Base-by-base conservation (phyloP, 2,888 invertebrate genomes). In the Plebejus melissa region DNA sequence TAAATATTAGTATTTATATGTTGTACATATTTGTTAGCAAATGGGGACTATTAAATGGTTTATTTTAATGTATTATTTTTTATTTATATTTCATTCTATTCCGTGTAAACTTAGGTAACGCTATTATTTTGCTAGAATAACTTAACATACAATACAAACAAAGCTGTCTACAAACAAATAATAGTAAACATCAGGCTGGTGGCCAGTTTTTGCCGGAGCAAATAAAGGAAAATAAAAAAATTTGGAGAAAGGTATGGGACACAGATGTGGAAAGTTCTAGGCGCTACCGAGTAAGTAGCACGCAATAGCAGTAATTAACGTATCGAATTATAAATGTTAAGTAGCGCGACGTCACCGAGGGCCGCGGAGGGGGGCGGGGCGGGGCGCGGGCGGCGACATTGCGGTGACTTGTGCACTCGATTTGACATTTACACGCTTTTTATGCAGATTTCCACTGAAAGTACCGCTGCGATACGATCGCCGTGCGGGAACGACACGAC, bases 381-480 rank as follows among this genome's bases (percentile, higher is more conserved):
- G 70, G 70, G 71, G 50, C 22, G 54, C 46, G 50, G 41, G 41
- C 69, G 76, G 75, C 77, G 77, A 81, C 81, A 80, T 80, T 81
- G 82, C 80, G 81, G 78, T 82, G 80, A 85, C 84, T 85, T 87
- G 79, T 87, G 88, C 86, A 85, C 83, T 81, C 86, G 86, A 86
- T 85, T 83, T 82, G 81, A 79, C 79, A 79, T 77, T 78, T 69
- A 74, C 74, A 71, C 70, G 81, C 79, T 76, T 82, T 83, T 81
- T 85, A 86, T 85, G 84, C 81, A 80, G 79, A 84, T 84, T 82
- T 79, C 72, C 69, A 77, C 46, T 79, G 77, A 75, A 80, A 78
- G 80, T 79, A 41, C 22, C 28, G 50, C 28, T 16, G 28, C 32
- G 54, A 13, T 2, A 11, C 16, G 50, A 13, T n/a, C 32, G 16